A percentile compares a stretch with the other conserved stretches of the same genome.
phyloP scores from a whole-genome alignment of 2,113 vertebrate species.

The Neopipo cinnamomea region DNA sequence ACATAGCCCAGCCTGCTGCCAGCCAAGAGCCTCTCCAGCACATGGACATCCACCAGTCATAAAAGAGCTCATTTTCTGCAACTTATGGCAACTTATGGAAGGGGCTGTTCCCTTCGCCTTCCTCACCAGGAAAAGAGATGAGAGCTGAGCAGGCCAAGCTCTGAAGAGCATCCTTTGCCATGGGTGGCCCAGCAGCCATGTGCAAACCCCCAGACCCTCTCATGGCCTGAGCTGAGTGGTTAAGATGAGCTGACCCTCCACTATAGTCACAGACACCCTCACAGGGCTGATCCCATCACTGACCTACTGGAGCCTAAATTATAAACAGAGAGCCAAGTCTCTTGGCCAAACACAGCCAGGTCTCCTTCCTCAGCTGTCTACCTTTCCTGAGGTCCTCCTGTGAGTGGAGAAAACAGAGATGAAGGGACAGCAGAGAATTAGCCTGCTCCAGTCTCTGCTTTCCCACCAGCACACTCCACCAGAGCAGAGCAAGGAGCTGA shows the following conservation, averaged over 20 bases:
- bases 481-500: neutral
- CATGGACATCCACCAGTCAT: neutral
- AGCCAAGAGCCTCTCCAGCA: neutral
- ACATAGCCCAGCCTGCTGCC: neutral
- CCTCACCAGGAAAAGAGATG: neutral
- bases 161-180: neutral
- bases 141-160: neutral
- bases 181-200: fast-evolving
- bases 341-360: neutral
- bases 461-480: neutral
- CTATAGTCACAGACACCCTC: neutral
- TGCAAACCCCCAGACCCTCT: neutral
- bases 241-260: neutral
- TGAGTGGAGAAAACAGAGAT: neutral
- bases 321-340: neutral
- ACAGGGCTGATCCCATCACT: neutral
- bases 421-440: neutral
- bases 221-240: neutral
- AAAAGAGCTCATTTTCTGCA: neutral
- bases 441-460: neutral
- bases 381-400: neutral
- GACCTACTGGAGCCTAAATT: neutral
- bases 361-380: neutral
- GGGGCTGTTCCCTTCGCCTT: neutral
- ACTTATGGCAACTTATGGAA: neutral